These are phyloP conservation scores for Mayetiola destructor DNA, from an alignment of 2,888 invertebrate genomes.

Conservation along the genomic window DNA sequence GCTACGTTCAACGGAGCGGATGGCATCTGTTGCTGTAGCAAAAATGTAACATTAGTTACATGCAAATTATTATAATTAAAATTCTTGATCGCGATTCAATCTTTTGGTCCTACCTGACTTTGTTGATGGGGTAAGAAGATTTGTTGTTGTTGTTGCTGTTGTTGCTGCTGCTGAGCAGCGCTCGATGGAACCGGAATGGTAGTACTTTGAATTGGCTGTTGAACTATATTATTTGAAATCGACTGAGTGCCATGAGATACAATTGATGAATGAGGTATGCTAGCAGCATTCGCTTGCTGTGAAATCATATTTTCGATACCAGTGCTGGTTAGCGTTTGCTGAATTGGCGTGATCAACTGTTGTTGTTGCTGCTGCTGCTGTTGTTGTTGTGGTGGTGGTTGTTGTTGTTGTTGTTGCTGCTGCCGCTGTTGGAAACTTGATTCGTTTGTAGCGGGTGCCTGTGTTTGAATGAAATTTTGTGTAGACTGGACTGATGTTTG, in stretches of 20 bases:
- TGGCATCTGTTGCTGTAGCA: neutral
- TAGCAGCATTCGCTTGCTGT: conserved; percentile 8
- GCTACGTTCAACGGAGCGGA: neutral
- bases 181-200: too few species aligned
- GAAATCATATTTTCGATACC: neutral
- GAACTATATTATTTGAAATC: neutral
- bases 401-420: neutral
- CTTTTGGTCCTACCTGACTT: too few species aligned
- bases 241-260: too few species aligned
- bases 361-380: neutral
- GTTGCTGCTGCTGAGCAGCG: conserved; percentile 19
- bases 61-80: too few species aligned
- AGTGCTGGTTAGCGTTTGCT: neutral
- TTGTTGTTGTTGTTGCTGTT: conserved; percentile 19
- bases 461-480: too few species aligned
- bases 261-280: too few species aligned
- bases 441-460: neutral
- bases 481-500: too few species aligned
- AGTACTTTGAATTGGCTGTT: neutral
- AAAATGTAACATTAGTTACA: neutral
- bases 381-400: neutral
- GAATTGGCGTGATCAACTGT: neutral
- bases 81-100: too few species aligned
- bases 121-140: neutral
- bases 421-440: neutral